Evolutionary conservation across 2,113 vertebrate genomes (phyloP), one percentile per base, ranked within the genome.

Genomic region (Notiomystis cincta): DNA sequence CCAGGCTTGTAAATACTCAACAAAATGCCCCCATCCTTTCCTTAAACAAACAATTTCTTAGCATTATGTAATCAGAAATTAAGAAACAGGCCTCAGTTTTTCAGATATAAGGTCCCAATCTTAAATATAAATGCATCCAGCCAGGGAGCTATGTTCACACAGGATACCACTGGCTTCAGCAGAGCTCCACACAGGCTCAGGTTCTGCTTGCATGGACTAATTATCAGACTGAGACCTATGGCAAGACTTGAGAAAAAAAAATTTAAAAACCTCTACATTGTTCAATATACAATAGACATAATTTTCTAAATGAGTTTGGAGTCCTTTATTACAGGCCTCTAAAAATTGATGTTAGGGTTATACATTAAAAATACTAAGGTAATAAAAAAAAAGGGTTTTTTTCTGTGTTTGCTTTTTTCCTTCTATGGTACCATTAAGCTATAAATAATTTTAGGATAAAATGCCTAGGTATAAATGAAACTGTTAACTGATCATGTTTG

Each of bases 391-490:
- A 87, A 69, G 4, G 1, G 66, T 87, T 89, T 93, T 93, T 90
- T 77, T 79, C 70, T 93, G 86, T 95, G 92, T 94, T 87, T 95
- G 89, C 60, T 97, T 95, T 72, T 93, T 97, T 97, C 87, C 88
- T 96, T 96, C 98, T 98, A 98, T 94, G 53, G 76, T 97, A 87
- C 91, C 98, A 97, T 98, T 98, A 98, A 97, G 90, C 98, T 98
- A 98, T 97, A 97, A 98, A 98, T 98, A 98, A 94, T 82, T 97
- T 96, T 96, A 97, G 92, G 97, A 98, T 97, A 98, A 96, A 97
- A 98, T 95, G 96, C 96, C 98, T 98, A 97, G 95, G 50, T 98
- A 98, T 98, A 98, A 98, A 98, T 97, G 98, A 95, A 96, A 98
- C 71, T 89, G 97, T 97, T 98, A 98, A 98, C 90, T 77, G 89